Conservation (phyloP, 53 echinoderm and acorn worm genomes). For the Temnopleurus reevesii region DNA sequence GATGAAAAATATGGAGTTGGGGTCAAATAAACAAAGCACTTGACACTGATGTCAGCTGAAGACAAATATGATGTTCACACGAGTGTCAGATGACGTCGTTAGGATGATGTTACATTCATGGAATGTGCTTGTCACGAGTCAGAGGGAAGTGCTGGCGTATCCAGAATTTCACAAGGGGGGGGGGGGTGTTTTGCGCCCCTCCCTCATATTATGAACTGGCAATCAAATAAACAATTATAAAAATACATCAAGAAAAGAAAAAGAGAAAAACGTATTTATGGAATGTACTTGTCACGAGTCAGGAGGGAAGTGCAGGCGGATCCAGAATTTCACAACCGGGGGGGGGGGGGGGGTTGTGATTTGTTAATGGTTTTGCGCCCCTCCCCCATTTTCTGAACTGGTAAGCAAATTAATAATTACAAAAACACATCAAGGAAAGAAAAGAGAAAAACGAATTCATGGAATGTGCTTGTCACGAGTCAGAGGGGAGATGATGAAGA, state of each 20-base stretch:
- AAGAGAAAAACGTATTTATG: background rate
- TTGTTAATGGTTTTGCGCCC: too few relatives aligned
- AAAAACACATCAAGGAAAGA: too few relatives aligned
- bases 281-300: background rate
- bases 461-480: background rate
- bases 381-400: too few relatives aligned
- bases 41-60: background rate
- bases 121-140: background rate
- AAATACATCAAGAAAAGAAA: too few relatives aligned
- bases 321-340: background rate
- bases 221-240: too few relatives aligned
- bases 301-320: background rate
- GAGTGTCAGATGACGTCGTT: slow-evolving; percentile 22
- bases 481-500: background rate
- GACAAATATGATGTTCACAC: slow-evolving; percentile 15
- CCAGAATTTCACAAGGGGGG: background rate
- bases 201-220: too few relatives aligned
- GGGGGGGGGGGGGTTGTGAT: too few relatives aligned
- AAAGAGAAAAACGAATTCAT: background rate
- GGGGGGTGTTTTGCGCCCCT: too few relatives aligned
- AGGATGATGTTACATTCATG: slow-evolving; percentile 3
- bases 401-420: too few relatives aligned
- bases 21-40: slow-evolving; percentile 45
- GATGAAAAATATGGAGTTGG: background rate
- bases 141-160: background rate